Evolutionary conservation across 1,140 invertebrate genomes (phyloP), one percentile per base, ranked within the genome.

Genomic region (Lithobius niger): DNA sequence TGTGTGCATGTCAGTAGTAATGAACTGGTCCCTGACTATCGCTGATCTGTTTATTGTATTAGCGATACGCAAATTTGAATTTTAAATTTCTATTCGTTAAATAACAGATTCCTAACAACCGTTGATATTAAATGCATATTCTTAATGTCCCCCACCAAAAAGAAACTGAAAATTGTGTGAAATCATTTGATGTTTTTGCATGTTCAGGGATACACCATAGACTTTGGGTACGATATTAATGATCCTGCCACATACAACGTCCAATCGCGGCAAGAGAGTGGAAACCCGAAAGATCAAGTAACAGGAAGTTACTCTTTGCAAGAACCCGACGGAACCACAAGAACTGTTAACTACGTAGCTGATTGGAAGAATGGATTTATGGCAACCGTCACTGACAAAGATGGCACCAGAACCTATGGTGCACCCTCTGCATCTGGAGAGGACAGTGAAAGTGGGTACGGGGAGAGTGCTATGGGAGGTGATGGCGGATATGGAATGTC

Each of bases 301-400:
- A 52, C 49, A 10, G 49, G 49, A 10, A 52, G 49, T 36, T 48
- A 48, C 19, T 13, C 45, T 48, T 19, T 48, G 10, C 45, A 18
- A n/a, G 45, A 48, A 48, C n/a, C 45, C 19, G 45, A 48, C 19
- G 45, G 45, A 13, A 18, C n/a, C n/a, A n/a, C n/a, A n/a, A n/a
- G n/a, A n/a, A n/a, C n/a, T n/a, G n/a, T n/a, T n/a, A n/a, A n/a
- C 22, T 48, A 48, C 19, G 45, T 10, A 13, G 52, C 52, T 24
- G 52, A 54, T 54, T 10, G 13, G 31, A 26, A 13, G 3, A 54
- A 54, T 24, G 52, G 52, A 40, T 54, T 54, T 36, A 53, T 28
- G 24, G 52, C 52, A 10, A 54, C 36, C 25, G 31, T 54, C 27
- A 40, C n/a, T 6, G 52, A 54, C 52, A 54, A 54, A 24, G 26